These are phyloP conservation scores for Eurytoma adleriae DNA, from an alignment of 2,888 invertebrate species.

Conservation along the genomic window DNA sequence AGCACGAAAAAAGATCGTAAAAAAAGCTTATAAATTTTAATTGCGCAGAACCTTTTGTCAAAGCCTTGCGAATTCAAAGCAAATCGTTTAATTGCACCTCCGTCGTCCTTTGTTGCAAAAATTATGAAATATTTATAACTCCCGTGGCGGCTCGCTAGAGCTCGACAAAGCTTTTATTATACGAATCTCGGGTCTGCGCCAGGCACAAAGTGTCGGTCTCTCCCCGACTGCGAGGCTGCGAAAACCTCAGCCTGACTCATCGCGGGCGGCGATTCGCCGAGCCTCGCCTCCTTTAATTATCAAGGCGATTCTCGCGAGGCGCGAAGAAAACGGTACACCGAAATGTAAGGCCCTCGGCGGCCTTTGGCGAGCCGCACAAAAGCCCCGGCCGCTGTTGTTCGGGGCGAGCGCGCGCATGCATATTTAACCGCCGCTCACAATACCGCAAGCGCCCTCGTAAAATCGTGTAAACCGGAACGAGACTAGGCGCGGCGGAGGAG, in stretches of 20 bases:
- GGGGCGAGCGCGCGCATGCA: conserved; percentile 16
- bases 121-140: too few relatives aligned
- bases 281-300: background rate
- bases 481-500: background rate
- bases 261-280: background rate
- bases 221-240: too few relatives aligned
- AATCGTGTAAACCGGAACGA: conserved; percentile 38
- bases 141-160: too few relatives aligned
- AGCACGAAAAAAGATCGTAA: too few relatives aligned
- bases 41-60: too few relatives aligned
- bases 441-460: conserved; percentile 44
- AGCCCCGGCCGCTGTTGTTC: conserved; percentile 13
- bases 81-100: too few relatives aligned
- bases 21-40: too few relatives aligned
- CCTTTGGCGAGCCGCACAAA: conserved; percentile 1
- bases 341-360: background rate
- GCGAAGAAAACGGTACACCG: background rate
- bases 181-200: too few relatives aligned
- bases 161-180: too few relatives aligned
- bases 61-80: too few relatives aligned
- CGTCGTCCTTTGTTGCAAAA: too few relatives aligned
- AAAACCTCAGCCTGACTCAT: background rate
- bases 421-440: conserved; percentile 12
- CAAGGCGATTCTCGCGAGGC: background rate
- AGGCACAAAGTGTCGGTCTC: too few relatives aligned